phyloP scores from a whole-genome alignment of 2,113 vertebrate genomes.

The Hyla sarda region DNA sequence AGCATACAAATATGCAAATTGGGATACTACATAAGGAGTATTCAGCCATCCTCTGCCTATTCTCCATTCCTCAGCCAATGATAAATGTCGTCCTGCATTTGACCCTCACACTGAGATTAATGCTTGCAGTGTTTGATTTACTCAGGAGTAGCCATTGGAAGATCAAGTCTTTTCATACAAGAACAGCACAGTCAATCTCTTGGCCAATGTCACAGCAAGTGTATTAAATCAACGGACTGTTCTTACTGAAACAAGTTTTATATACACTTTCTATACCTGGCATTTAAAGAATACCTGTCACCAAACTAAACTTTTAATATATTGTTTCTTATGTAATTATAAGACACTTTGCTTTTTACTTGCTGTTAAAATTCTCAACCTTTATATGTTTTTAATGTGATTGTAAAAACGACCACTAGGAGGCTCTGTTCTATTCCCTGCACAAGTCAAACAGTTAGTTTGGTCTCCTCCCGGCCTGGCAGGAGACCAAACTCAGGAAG shows the following conservation, averaged over 20 bases:
- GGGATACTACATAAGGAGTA: not conserved
- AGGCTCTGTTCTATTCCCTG: no score
- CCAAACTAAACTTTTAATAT: no score
- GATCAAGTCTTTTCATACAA: not conserved
- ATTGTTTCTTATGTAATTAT: no score
- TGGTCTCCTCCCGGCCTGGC: no score
- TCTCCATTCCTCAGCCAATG: not conserved
- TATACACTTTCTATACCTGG: not conserved
- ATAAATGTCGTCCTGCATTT: slow-evolving; percentile 23
- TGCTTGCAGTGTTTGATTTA: slow-evolving; percentile 16
- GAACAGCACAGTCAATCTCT: not conserved
- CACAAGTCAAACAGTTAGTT: no score
- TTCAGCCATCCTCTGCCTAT: not conserved
- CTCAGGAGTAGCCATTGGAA: not conserved
- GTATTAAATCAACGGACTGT: not conserved
- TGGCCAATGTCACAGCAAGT: not conserved
- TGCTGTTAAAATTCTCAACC: no score
- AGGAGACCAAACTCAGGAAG: no score
- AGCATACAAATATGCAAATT: not conserved
- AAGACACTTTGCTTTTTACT: no score
- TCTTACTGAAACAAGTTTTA: not conserved
- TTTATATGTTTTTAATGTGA: no score
- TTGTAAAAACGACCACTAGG: no score
- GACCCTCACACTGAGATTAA: slow-evolving; percentile 24
- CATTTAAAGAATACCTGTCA: no score